These are phyloP conservation scores for Pygoscelis adeliae DNA, from an alignment of 2,113 vertebrate genomes.

Conservation along the genomic window DNA sequence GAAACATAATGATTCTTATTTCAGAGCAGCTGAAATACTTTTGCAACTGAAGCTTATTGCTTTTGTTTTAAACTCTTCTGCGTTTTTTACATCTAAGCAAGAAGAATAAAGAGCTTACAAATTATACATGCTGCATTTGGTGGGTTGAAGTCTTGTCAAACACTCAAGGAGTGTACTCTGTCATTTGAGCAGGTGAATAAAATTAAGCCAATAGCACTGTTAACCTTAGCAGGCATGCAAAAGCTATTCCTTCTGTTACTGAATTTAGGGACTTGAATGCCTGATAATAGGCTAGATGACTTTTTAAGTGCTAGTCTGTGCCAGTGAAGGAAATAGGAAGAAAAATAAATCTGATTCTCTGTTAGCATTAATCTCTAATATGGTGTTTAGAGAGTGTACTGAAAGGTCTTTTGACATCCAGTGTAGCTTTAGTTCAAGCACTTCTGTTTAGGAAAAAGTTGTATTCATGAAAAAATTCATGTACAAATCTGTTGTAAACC, in stretches of 20 bases:
- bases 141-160: not conserved
- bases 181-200: not conserved
- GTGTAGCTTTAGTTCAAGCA: not conserved
- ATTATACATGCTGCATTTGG: not conserved
- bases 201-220: not conserved
- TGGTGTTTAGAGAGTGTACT: not conserved
- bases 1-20: not conserved
- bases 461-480: not conserved
- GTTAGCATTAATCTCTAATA: not conserved
- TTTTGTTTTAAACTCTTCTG: not conserved
- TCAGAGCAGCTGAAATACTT: not conserved
- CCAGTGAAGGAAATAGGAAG: not conserved
- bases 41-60: not conserved
- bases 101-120: not conserved
- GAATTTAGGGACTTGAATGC: not conserved
- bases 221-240: not conserved
- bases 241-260: not conserved
- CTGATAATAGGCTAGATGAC: not conserved
- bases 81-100: not conserved
- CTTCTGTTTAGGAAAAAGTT: not conserved
- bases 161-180: not conserved
- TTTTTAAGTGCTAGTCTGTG: not conserved
- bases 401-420: not conserved
- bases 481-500: not conserved
- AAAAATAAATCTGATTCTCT: not conserved